These are phyloP conservation scores for Xestia ashworthii DNA, from an alignment of 2,888 invertebrate species.

Conservation along the genomic window DNA sequence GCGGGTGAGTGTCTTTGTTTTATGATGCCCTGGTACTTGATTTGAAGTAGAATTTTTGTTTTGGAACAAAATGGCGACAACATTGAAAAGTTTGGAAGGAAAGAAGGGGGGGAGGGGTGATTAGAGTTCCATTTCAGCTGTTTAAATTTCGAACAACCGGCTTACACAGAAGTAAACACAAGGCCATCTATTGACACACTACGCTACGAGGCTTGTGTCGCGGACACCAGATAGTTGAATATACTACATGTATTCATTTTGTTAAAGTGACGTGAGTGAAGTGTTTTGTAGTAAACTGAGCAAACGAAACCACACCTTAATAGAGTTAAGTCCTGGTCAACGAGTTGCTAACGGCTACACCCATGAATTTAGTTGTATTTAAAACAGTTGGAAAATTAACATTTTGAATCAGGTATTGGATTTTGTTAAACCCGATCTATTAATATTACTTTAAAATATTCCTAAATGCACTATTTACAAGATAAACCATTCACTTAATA, in stretches of 20 bases:
- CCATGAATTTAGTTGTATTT: neutral
- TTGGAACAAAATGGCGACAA: neutral
- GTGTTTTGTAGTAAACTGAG: too few relatives aligned
- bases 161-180: too few relatives aligned
- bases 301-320: neutral
- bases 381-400: neutral
- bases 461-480: neutral
- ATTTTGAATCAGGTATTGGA: neutral
- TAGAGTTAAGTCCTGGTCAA: neutral
- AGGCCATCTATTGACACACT: too few relatives aligned
- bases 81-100: neutral
- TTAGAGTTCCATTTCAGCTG: neutral
- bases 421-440: neutral
- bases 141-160: neutral
- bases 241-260: too few relatives aligned
- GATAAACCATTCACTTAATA: neutral
- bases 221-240: too few relatives aligned
- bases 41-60: neutral
- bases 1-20: constrained; percentile 91
- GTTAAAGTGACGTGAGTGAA: too few relatives aligned
- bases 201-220: too few relatives aligned
- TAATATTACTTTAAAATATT: too few relatives aligned
- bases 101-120: neutral
- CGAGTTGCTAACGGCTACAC: neutral
- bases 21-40: constrained; percentile 32